These are phyloP conservation scores for Zoanthus gigantus DNA, from an alignment of 92 coral and sea anemone species.

Conservation along the genomic window DNA sequence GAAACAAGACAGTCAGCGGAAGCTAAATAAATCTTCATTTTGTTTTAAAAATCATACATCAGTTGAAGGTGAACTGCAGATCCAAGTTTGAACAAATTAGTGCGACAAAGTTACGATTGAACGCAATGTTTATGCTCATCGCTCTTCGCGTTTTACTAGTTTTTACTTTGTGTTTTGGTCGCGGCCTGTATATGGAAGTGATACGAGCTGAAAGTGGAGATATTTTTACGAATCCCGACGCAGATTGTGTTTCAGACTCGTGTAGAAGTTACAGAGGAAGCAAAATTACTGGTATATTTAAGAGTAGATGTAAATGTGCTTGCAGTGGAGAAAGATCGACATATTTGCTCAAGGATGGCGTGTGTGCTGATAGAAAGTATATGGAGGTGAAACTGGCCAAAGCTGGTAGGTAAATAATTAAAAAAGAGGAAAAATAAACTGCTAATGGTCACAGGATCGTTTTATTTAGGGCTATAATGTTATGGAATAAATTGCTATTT, in stretches of 20 bases:
- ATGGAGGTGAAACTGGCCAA: neutral
- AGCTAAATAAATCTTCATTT: neutral
- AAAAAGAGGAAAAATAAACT: neutral
- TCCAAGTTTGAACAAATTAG: neutral
- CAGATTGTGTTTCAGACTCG: constrained; percentile 11
- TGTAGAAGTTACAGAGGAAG: constrained; percentile 1
- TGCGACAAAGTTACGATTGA: neutral
- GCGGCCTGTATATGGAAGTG: constrained; percentile 5
- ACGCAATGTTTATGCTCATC: neutral
- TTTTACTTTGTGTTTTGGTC: neutral
- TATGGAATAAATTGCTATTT: neutral
- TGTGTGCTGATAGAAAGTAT: constrained; percentile 30
- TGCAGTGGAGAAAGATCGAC: constrained; percentile 19
- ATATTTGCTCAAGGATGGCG: neutral
- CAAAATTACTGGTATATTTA: neutral
- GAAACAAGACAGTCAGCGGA: neutral
- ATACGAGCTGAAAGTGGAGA: constrained; percentile 20
- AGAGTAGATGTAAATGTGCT: neutral
- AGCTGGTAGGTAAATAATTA: neutral
- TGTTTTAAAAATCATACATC: too few species aligned
- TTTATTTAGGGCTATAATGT: neutral
- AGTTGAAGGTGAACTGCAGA: neutral
- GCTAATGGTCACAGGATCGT: neutral
- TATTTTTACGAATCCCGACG: constrained; percentile 28
- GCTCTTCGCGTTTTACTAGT: neutral